These are phyloP conservation scores for Ferdinandea cuprea DNA, from an alignment of 2,888 invertebrate species.

Conservation along the genomic window DNA sequence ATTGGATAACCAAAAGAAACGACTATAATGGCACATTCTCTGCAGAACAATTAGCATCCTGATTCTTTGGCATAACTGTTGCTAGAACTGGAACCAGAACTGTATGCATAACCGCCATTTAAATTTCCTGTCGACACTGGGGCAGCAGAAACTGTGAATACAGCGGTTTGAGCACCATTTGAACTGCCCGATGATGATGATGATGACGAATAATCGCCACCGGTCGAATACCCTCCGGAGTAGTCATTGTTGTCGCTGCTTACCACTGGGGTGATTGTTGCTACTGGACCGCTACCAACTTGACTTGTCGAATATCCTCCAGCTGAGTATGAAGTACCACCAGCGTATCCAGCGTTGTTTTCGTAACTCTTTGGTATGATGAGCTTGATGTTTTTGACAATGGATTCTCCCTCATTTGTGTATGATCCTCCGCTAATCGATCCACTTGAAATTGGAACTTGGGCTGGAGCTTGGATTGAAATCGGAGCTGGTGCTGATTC, in stretches of 20 bases:
- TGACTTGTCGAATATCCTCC: constrained; percentile 37
- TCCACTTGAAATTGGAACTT: constrained; percentile 35
- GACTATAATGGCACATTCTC: constrained; percentile 20
- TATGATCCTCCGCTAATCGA: constrained; percentile 12
- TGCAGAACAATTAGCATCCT: constrained; percentile 30
- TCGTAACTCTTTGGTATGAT: constrained; percentile 46
- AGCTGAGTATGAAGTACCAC: constrained; percentile 19
- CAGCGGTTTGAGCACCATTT: constrained; percentile 9
- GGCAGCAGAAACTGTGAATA: constrained; percentile 9
- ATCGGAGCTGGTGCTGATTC: constrained; percentile 11
- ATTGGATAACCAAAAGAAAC: background rate
- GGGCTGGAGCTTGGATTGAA: constrained; percentile 7
- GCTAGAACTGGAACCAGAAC: constrained; percentile 14
- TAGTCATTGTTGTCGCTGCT: constrained; percentile 27
- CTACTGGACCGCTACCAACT: constrained; percentile 4
- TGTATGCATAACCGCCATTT: constrained; percentile 35
- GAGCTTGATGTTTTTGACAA: constrained; percentile 55
- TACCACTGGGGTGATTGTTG: background rate
- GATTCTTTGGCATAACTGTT: background rate
- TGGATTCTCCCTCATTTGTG: constrained; percentile 13
- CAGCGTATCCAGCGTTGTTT: constrained; percentile 31
- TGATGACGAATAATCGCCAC: constrained; percentile 20
- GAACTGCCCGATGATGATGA: no score
- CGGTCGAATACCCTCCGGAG: constrained; percentile 23
- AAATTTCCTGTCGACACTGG: constrained; percentile 25